phyloP scores from a whole-genome alignment of 2,113 vertebrate species.

The Oriolus oriolus region DNA sequence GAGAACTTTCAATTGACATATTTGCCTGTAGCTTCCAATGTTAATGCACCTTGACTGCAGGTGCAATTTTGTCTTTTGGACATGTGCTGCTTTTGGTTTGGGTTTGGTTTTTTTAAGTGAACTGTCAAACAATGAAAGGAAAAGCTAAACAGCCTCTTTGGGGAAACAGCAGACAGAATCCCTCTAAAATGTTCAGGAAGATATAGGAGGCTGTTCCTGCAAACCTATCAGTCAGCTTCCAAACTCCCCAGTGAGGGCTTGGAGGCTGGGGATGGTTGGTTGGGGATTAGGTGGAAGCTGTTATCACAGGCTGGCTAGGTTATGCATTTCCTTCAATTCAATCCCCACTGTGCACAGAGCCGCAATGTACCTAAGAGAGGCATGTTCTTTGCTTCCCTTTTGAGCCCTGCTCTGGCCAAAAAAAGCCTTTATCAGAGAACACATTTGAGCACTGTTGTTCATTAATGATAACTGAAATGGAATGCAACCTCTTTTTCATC shows the following conservation, averaged over 20 bases:
- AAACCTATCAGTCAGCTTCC: neutral
- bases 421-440: slow-evolving; percentile 6
- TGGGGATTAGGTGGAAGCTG: neutral
- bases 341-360: neutral
- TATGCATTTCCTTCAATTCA: slow-evolving; percentile 49
- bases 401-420: neutral
- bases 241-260: neutral
- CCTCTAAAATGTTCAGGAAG: neutral
- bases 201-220: neutral
- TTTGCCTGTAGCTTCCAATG: neutral
- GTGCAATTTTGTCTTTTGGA: neutral
- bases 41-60: neutral
- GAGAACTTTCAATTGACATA: neutral
- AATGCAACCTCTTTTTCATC: neutral
- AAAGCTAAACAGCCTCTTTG: neutral
- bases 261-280: neutral
- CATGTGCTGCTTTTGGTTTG: neutral
- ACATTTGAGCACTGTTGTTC: neutral
- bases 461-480: neutral
- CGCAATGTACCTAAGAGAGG: neutral
- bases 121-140: neutral
- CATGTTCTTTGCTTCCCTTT: neutral
- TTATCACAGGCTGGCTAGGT: neutral
- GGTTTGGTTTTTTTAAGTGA: neutral
- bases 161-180: neutral